A percentile compares a stretch with the other conserved stretches of the same genome.
Conservation (phyloP, 2,797 vertebrate genomes). For the Dromococcyx pavoninus region DNA sequence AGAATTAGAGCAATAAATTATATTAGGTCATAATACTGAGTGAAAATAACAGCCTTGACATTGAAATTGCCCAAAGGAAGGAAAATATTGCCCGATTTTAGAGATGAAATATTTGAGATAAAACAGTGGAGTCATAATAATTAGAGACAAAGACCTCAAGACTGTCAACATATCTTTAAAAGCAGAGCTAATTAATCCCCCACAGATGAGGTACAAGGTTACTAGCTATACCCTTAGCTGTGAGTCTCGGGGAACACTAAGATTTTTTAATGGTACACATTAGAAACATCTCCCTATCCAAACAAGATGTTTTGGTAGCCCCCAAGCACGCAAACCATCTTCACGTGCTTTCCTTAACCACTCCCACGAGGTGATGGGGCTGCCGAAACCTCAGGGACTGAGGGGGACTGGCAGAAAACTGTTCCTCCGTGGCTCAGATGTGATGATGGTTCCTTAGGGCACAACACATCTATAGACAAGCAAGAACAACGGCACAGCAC, state of each 20-base stretch:
- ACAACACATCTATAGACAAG: neutral
- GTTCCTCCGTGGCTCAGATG: neutral
- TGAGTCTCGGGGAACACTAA: neutral
- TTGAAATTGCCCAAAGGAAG: neutral
- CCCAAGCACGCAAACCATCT: neutral
- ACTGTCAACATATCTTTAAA: neutral
- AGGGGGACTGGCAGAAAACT: neutral
- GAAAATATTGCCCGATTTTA: neutral
- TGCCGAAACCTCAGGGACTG: neutral
- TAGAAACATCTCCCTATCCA: neutral
- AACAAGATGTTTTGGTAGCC: neutral
- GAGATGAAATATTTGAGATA: neutral
- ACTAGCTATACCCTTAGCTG: neutral
- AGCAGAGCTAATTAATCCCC: neutral
- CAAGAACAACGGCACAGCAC: neutral
- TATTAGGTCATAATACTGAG: neutral
- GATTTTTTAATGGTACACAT: neutral
- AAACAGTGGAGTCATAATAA: neutral
- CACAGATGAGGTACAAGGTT: neutral
- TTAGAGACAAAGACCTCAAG: neutral
- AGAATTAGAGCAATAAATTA: neutral
- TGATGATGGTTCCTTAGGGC: neutral
- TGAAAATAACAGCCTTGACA: conserved; percentile 23
- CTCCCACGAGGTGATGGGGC: rapidly evolving
- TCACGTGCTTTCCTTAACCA: neutral